A percentile compares a stretch with the other conserved stretches of the same genome.
phyloP scores from a whole-genome alignment of 2,888 invertebrate species.

The Sphinx pinastri region DNA sequence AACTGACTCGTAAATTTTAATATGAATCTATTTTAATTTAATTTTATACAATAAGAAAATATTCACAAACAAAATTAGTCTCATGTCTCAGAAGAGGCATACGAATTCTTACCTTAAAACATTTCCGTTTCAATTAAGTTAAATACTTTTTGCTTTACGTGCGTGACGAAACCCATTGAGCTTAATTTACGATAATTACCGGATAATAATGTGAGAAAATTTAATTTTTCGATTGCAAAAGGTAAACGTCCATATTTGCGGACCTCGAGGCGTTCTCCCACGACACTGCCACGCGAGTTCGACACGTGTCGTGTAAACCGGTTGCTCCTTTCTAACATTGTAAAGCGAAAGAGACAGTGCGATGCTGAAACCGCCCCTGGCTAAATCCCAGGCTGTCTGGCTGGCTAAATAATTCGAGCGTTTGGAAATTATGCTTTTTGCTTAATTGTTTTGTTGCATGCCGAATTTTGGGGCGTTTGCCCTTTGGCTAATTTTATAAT shows the following conservation, averaged over 20 bases:
- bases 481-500: conserved; percentile 39
- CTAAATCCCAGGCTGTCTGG: conserved; percentile 65
- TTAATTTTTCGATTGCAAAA: conserved; percentile 27
- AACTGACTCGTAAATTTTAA: conserved; percentile 14
- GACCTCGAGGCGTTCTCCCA: conserved; percentile 67
- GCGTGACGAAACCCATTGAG: conserved; percentile 17
- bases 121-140: conserved; percentile 18
- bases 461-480: conserved; percentile 43
- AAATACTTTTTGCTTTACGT: conserved; percentile 17
- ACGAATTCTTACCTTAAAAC: background rate
- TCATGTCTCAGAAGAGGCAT: background rate
- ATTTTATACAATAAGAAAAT: background rate
- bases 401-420: conserved; percentile 33
- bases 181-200: conserved; percentile 5
- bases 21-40: conserved; percentile 11
- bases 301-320: conserved; percentile 50
- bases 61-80: background rate
- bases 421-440: conserved; percentile 46
- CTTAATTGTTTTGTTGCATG: conserved; percentile 43
- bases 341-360: conserved; percentile 44
- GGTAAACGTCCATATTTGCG: conserved; percentile 49
- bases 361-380: conserved; percentile 56
- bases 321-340: conserved; percentile 51
- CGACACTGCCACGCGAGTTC: conserved; percentile 54
- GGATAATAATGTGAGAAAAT: conserved; percentile 20